Evolutionary conservation across 2,888 invertebrate genomes (phyloP).

Genomic region (Scaptomyza polygonia): DNA sequence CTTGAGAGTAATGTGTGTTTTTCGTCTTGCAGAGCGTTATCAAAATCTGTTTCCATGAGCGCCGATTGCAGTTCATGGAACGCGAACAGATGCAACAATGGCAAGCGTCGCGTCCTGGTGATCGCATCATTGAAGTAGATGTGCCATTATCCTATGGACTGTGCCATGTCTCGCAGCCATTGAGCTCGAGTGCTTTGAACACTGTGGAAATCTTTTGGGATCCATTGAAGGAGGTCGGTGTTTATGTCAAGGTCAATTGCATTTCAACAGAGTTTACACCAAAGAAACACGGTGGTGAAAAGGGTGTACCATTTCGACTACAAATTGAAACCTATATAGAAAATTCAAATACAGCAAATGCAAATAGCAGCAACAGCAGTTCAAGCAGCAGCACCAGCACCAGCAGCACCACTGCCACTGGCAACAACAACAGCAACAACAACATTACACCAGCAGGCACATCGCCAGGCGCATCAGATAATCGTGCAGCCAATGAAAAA

Average conservation of each 20-base stretch:
- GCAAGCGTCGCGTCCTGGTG: constrained; percentile 95
- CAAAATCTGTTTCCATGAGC: constrained; percentile 97
- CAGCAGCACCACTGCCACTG: constrained; percentile 11
- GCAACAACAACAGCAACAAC: constrained; percentile 28
- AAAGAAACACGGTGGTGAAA: constrained; percentile 98
- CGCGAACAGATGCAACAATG: constrained; percentile 96
- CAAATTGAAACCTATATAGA: constrained; percentile 93
- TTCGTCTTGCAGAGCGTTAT: constrained; percentile 89
- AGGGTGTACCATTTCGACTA: constrained; percentile 97
- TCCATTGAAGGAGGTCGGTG: constrained; percentile 97
- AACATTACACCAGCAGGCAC: constrained; percentile 24
- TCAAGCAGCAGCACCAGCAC: constrained; percentile 12
- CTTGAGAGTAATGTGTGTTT: background rate
- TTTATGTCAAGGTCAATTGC: constrained; percentile 97
- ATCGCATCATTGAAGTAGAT: constrained; percentile 96
- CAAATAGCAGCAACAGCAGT: constrained; percentile 27
- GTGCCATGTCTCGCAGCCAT: constrained; percentile 91
- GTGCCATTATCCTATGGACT: constrained; percentile 97
- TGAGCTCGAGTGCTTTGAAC: constrained; percentile 88
- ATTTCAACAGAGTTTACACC: constrained; percentile 99
- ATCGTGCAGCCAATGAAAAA: constrained; percentile 55
- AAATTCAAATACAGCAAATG: constrained; percentile 57
- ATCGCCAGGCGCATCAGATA: constrained; percentile 52
- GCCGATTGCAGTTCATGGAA: constrained; percentile 97
- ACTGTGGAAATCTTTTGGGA: constrained; percentile 96